phyloP scores from a whole-genome alignment of 2,888 invertebrate genomes.

The Nymphalis polychloros region DNA sequence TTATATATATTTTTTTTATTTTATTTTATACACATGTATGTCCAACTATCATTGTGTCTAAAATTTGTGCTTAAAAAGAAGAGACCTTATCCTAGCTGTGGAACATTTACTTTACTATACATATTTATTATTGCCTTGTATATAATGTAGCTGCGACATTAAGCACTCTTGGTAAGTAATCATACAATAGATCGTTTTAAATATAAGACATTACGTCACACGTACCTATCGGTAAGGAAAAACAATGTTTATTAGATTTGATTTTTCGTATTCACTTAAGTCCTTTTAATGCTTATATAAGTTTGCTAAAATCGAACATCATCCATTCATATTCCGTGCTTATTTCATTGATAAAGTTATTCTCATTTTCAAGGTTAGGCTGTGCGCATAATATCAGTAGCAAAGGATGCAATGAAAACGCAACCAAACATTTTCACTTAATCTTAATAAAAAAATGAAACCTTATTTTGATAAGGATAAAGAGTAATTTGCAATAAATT shows the following conservation, averaged over 20 bases:
- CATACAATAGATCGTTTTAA: conserved; percentile 5
- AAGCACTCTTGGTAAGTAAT: background rate
- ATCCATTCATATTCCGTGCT: conserved; percentile 58
- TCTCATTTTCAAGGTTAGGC: conserved; percentile 56
- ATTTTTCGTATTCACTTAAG: background rate
- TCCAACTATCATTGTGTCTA: no score
- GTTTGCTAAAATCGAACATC: conserved; percentile 39
- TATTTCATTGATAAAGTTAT: conserved; percentile 61
- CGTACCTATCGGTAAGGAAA: conserved; percentile 12
- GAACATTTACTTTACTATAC: background rate
- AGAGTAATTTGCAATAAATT: conserved; percentile 15
- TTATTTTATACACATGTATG: no score
- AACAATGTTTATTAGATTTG: background rate
- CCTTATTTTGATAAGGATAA: conserved; percentile 3
- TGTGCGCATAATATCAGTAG: conserved; percentile 43
- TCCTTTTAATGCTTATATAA: conserved; percentile 1
- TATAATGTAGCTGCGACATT: background rate
- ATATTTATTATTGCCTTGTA: background rate
- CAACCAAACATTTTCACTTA: background rate
- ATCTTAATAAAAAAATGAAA: background rate
- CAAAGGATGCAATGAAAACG: conserved; percentile 1
- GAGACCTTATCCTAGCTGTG: no score
- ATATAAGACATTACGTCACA: conserved; percentile 2
- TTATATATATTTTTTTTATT: no score
- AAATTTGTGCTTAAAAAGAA: no score